Evolutionary conservation across 2,797 vertebrate species (phyloP), one percentile per base, ranked within the genome.

Genomic region (Phylloscopus collybita): DNA sequence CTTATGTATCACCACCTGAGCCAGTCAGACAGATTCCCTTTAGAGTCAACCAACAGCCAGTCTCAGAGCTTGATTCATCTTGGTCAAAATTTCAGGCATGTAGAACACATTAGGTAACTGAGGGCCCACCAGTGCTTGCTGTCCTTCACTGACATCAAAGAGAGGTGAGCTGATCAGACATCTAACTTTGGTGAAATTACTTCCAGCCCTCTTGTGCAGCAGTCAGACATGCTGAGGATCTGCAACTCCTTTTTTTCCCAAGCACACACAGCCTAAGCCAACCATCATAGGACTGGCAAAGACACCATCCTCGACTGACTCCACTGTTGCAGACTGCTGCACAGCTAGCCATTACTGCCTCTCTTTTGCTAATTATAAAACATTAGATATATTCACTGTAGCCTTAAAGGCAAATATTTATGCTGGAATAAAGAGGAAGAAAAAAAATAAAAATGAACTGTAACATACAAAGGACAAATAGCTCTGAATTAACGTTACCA

Each of bases 121-220:
- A 83, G 86, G 50, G 51, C 29, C 47, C 32, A 91, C 30, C 80
- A 88, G 50, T 29, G 49, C 70, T 81, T 73, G 47, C 36, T 75
- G 67, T 66, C 45, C 54, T 72, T 22, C 44, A 49, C 66, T 30
- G 54, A 95, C 92, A 93, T 94, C 90, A 97, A 95, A 94, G 88
- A 71, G 20, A 93, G 15, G 56, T 7, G 29, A 90, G 59, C 10
- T 73, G 66, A 88, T 79, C 66, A 69, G 85, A 81, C 62, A 67
- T 51, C 13, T 81, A 40, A 83, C 36, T 75, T 29, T 3, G 8
- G n/a, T 6, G 49, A 95, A 94, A 94, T 93, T 84, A 81, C 82
- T 88, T 93, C 88, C 80, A 95, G 86, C 18, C 22, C n/a, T 84
- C 66, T 13, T 47, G 22, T 50, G 29, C 20, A 49, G 82, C 22